Evolutionary conservation across 2,113 vertebrate genomes (phyloP).

Genomic region (Hippopotamus amphibius): DNA sequence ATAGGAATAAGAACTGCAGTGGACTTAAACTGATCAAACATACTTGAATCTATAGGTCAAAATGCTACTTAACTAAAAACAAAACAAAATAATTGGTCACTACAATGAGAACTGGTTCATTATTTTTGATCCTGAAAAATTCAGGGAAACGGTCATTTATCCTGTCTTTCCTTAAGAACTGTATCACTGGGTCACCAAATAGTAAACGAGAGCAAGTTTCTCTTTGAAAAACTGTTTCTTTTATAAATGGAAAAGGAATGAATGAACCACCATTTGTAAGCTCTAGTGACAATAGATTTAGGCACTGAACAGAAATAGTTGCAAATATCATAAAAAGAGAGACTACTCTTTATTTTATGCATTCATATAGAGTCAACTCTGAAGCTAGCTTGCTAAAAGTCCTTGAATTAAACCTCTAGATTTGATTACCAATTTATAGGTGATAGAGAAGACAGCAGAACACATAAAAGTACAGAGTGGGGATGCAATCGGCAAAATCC

Average conservation of each 20-base stretch:
- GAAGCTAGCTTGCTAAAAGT: background rate
- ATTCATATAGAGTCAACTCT: background rate
- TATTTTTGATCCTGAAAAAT: slow-evolving; percentile 48
- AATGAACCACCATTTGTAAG: background rate
- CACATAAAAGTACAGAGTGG: background rate
- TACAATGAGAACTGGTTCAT: background rate
- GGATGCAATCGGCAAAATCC: background rate
- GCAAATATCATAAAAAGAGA: background rate
- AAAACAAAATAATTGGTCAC: slow-evolving; percentile 52
- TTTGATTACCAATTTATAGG: background rate
- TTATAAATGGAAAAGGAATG: background rate
- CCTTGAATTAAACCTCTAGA: background rate
- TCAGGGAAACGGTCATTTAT: background rate
- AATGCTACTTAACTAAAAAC: background rate
- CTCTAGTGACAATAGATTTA: background rate
- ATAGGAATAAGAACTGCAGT: background rate
- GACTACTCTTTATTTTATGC: background rate
- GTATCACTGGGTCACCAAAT: background rate
- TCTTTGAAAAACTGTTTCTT: background rate
- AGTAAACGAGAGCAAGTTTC: background rate
- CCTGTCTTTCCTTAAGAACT: background rate
- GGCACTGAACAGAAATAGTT: background rate
- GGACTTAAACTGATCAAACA: background rate
- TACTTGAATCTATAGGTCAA: slow-evolving; percentile 6
- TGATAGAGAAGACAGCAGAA: background rate